Conservation (phyloP, 2,888 invertebrate genomes). For the Trimorus sp. region DNA sequence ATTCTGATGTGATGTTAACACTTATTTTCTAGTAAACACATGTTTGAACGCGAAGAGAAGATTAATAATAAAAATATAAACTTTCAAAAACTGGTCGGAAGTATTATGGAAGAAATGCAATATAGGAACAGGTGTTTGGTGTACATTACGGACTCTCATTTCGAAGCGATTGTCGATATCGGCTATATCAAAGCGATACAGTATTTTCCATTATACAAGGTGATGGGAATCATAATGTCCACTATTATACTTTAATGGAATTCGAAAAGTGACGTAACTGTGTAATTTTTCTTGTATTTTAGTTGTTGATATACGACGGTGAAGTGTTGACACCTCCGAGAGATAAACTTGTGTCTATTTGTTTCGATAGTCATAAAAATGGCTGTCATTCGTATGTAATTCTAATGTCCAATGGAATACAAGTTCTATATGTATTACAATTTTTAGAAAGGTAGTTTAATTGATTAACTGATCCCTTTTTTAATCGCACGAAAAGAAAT, state of each 20-base stretch:
- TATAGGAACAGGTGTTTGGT: slow-evolving; percentile 73
- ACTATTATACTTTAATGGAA: background rate
- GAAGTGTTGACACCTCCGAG: slow-evolving; percentile 74
- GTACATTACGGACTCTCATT: slow-evolving; percentile 74
- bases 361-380: slow-evolving; percentile 81
- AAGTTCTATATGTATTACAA: slow-evolving; percentile 86
- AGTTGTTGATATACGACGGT: slow-evolving; percentile 75
- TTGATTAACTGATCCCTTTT: background rate
- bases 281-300: background rate
- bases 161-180: slow-evolving; percentile 70
- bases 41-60: slow-evolving; percentile 13
- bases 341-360: slow-evolving; percentile 64
- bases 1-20: background rate
- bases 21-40: slow-evolving; percentile 14
- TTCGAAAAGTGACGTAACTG: slow-evolving; percentile 11
- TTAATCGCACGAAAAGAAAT: too few species aligned
- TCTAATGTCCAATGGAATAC: slow-evolving; percentile 87
- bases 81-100: slow-evolving; percentile 71
- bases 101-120: slow-evolving; percentile 73
- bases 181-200: slow-evolving; percentile 52
- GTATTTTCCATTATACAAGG: slow-evolving; percentile 71
- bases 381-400: slow-evolving; percentile 89
- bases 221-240: slow-evolving; percentile 41
- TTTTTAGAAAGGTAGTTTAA: slow-evolving; percentile 86
- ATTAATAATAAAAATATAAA: slow-evolving; percentile 44